Evolutionary conservation across 1,140 invertebrate genomes (phyloP).

Genomic region (Meloidogyne chitwoodi): DNA sequence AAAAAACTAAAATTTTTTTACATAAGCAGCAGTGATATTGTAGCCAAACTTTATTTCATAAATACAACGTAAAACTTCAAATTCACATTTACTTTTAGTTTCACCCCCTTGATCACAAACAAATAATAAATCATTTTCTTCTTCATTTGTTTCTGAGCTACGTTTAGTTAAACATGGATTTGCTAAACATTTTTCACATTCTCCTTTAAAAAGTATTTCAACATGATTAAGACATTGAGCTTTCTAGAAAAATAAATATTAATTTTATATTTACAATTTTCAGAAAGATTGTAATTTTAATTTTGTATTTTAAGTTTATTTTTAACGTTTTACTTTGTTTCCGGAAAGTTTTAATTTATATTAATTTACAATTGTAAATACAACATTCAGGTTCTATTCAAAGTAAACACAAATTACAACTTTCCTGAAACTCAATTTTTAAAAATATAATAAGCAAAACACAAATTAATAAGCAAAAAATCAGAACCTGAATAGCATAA

Average conservation of each 20-base stretch:
- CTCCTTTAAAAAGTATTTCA: constrained; percentile 53
- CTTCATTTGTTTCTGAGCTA: background rate
- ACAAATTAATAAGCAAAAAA: background rate
- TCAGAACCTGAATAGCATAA: constrained; percentile 10
- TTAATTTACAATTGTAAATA: too few relatives aligned
- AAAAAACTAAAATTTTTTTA: constrained; percentile 22
- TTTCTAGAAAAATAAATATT: constrained; percentile 32
- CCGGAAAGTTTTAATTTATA: too few relatives aligned
- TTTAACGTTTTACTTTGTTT: too few relatives aligned
- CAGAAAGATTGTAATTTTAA: background rate
- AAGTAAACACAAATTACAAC: too few relatives aligned
- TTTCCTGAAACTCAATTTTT: too few relatives aligned
- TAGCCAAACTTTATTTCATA: constrained; percentile 49
- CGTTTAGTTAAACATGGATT: constrained; percentile 37
- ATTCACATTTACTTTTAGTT: constrained; percentile 50
- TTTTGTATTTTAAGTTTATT: too few relatives aligned
- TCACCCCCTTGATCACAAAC: constrained; percentile 53
- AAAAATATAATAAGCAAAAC: background rate
- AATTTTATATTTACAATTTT: background rate
- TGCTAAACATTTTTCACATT: constrained; percentile 42
- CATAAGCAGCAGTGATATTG: constrained; percentile 49
- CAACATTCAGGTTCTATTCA: background rate
- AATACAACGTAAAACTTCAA: constrained; percentile 54
- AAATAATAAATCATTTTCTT: constrained; percentile 45
- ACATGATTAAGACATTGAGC: constrained; percentile 40